These are phyloP conservation scores for Eriosoma lanigerum DNA, from an alignment of 1,140 invertebrate species.

Conservation along the genomic window DNA sequence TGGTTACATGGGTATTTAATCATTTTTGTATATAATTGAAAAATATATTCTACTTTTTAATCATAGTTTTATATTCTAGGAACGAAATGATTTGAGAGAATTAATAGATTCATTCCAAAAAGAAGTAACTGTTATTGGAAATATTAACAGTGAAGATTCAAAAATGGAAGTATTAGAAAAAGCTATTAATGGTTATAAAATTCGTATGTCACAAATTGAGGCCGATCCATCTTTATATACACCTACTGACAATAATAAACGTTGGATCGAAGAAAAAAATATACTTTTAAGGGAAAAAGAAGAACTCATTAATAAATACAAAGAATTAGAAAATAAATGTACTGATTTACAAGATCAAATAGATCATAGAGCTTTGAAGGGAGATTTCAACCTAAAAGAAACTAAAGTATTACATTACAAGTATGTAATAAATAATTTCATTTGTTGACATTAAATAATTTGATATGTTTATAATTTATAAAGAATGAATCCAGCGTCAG, in stretches of 20 bases:
- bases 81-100: slow-evolving; percentile 56
- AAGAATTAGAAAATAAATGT: slow-evolving; percentile 54
- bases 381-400: slow-evolving; percentile 56
- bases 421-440: slow-evolving; percentile 50
- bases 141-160: slow-evolving; percentile 44
- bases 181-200: slow-evolving; percentile 56
- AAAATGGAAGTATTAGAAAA: slow-evolving; percentile 55
- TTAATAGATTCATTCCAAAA: slow-evolving; percentile 57
- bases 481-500: slow-evolving; percentile 75
- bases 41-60: neutral
- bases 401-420: slow-evolving; percentile 56
- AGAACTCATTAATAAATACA: slow-evolving; percentile 53
- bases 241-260: slow-evolving; percentile 44
- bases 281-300: slow-evolving; percentile 53
- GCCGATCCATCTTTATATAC: slow-evolving; percentile 54
- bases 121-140: slow-evolving; percentile 55
- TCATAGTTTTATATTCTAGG: slow-evolving; percentile 53
- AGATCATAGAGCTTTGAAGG: slow-evolving; percentile 56
- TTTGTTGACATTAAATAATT: neutral
- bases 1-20: slow-evolving; percentile 52
- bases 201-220: slow-evolving; percentile 55
- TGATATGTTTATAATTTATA: slow-evolving; percentile 56
- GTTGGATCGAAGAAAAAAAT: slow-evolving; percentile 51
- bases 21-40: neutral
- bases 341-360: slow-evolving; percentile 55